Percentiles rank a stretch among this genome's conserved stretches.
phyloP scores from a whole-genome alignment of 2,888 invertebrate genomes.

The Cephus pulcher region DNA sequence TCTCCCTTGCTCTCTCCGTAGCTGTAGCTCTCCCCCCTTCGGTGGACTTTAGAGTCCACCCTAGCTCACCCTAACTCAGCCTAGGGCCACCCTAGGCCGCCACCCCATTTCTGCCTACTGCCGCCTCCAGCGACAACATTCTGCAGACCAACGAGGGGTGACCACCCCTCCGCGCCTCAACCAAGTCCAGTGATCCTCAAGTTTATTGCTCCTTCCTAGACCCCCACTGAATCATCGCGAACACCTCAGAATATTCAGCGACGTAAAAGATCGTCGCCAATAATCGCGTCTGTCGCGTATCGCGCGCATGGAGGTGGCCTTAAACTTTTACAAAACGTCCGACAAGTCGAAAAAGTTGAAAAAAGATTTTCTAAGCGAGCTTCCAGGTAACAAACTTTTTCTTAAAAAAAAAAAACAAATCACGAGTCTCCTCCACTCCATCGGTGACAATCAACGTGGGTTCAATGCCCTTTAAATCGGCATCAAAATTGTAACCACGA shows the following conservation, averaged over 20 bases:
- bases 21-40: constrained; percentile 48
- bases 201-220: constrained; percentile 24
- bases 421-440: background rate
- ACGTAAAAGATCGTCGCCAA: background rate
- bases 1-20: constrained; percentile 39
- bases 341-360: background rate
- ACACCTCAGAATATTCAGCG: background rate
- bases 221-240: background rate
- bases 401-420: background rate
- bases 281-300: background rate
- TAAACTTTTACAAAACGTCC: background rate
- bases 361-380: background rate
- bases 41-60: constrained; percentile 63
- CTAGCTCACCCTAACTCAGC: constrained; percentile 48
- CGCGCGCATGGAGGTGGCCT: background rate
- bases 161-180: constrained; percentile 49
- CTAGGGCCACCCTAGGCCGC: constrained; percentile 29
- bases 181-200: constrained; percentile 62
- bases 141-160: constrained; percentile 60
- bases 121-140: constrained; percentile 65
- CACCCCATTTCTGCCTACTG: constrained; percentile 50
- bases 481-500: background rate
- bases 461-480: background rate
- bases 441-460: background rate
- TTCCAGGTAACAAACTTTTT: background rate